Percentiles rank a stretch among this genome's conserved stretches.
phyloP scores from a whole-genome alignment of 2,888 invertebrate species.

The Calliphora vomitoria region DNA sequence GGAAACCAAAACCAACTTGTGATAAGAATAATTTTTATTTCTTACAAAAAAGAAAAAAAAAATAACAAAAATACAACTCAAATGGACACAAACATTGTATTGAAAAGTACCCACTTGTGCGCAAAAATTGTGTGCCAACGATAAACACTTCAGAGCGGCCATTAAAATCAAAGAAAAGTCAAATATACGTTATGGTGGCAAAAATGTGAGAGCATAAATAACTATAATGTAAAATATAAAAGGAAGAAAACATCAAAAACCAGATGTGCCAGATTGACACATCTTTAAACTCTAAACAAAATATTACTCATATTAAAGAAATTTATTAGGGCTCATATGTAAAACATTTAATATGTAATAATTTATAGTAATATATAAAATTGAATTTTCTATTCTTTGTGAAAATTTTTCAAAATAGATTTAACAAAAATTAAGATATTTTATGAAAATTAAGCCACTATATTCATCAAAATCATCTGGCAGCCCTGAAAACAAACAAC shows the following conservation, averaged over 20 bases:
- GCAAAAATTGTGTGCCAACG: slow-evolving; percentile 83
- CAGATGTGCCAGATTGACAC: too few species aligned
- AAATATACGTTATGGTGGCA: slow-evolving; percentile 72
- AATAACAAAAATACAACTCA: slow-evolving; percentile 33
- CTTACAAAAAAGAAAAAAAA: slow-evolving; percentile 24
- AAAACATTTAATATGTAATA: too few species aligned
- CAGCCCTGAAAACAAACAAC: slow-evolving; percentile 7
- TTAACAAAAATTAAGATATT: too few species aligned
- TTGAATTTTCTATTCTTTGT: too few species aligned
- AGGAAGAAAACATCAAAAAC: slow-evolving; percentile 34
- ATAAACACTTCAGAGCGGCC: slow-evolving; percentile 85
- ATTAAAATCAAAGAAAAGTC: slow-evolving; percentile 81
- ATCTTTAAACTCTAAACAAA: neutral
- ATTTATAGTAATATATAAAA: too few species aligned
- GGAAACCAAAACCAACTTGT: slow-evolving; percentile 32
- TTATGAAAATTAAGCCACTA: too few species aligned
- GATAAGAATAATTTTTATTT: slow-evolving; percentile 48
- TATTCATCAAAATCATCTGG: too few species aligned
- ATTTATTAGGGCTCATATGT: too few species aligned
- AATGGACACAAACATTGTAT: slow-evolving; percentile 21
- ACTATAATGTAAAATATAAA: slow-evolving; percentile 37
- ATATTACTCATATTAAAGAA: too few species aligned
- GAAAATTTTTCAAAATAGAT: too few species aligned
- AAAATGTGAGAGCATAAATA: slow-evolving; percentile 71
- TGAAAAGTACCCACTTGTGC: slow-evolving; percentile 75